A percentile compares a stretch with the other conserved stretches of the same genome.
phyloP scores from a whole-genome alignment of 2,797 vertebrate species.

The Pangasius djambal region DNA sequence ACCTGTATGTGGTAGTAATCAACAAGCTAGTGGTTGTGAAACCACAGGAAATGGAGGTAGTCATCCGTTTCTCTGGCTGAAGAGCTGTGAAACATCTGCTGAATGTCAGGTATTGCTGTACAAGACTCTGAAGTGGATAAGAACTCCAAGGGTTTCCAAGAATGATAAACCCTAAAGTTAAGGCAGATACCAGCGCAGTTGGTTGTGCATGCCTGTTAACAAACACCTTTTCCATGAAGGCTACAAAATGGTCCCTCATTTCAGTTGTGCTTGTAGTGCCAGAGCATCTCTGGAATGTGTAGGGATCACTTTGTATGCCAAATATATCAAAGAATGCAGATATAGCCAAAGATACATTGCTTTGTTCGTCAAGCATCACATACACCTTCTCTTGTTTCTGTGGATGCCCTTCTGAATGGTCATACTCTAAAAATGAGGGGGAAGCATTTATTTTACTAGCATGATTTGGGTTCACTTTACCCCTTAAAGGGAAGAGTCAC shows the following conservation, averaged over 20 bases:
- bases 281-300: not conserved
- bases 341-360: too few relatives aligned
- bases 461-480: too few relatives aligned
- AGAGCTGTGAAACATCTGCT: conserved; percentile 7
- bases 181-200: not conserved
- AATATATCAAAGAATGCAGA: not conserved
- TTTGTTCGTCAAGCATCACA: too few relatives aligned
- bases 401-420: too few relatives aligned
- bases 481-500: too few relatives aligned
- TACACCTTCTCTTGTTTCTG: too few relatives aligned
- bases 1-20: conserved; percentile 7
- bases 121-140: not conserved
- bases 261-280: not conserved
- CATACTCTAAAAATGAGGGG: too few relatives aligned
- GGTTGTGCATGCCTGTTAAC: not conserved
- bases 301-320: too few relatives aligned
- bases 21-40: not conserved
- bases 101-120: not conserved
- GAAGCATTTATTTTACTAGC: too few relatives aligned
- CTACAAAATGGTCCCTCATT: not conserved
- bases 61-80: not conserved
- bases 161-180: not conserved
- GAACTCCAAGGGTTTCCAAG: not conserved
- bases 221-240: not conserved
- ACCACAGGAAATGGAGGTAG: not conserved